phyloP scores from a whole-genome alignment of 2,888 invertebrate species.

The Melanostoma mellinum region DNA sequence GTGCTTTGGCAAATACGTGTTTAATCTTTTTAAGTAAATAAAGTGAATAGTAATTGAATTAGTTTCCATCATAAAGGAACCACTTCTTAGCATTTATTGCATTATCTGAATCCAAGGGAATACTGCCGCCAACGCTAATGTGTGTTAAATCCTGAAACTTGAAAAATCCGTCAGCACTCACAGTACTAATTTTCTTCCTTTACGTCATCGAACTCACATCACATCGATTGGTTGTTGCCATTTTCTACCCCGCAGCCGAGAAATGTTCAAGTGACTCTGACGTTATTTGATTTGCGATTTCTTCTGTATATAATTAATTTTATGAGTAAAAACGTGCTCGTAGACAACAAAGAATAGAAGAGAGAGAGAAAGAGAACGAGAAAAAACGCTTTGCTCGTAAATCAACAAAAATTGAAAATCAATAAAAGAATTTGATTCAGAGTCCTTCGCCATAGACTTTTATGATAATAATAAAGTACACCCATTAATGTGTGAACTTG shows the following conservation, averaged over 20 bases:
- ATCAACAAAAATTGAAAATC: neutral
- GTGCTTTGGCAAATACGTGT: too few species aligned
- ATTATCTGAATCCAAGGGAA: too few species aligned
- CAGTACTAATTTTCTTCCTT: neutral
- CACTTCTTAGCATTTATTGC: too few species aligned
- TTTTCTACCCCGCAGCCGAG: neutral
- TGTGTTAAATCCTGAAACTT: too few species aligned
- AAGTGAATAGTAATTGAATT: too few species aligned
- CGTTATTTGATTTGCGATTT: slow-evolving; percentile 17
- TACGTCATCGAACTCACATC: slow-evolving; percentile 14
- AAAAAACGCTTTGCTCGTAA: neutral
- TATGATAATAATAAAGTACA: neutral
- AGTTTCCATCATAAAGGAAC: too few species aligned
- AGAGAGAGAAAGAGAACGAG: neutral
- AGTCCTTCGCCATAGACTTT: neutral
- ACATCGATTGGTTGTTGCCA: neutral
- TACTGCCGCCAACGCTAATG: too few species aligned
- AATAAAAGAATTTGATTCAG: neutral
- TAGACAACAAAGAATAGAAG: too few species aligned
- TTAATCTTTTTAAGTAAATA: too few species aligned
- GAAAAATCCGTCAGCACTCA: too few species aligned
- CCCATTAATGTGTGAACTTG: slow-evolving; percentile 3
- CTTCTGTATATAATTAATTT: slow-evolving; percentile 14
- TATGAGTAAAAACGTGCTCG: too few species aligned
- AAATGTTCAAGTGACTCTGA: slow-evolving; percentile 1